phyloP scores from a whole-genome alignment of 2,888 invertebrate genomes.

The Folsomia manolachei region DNA sequence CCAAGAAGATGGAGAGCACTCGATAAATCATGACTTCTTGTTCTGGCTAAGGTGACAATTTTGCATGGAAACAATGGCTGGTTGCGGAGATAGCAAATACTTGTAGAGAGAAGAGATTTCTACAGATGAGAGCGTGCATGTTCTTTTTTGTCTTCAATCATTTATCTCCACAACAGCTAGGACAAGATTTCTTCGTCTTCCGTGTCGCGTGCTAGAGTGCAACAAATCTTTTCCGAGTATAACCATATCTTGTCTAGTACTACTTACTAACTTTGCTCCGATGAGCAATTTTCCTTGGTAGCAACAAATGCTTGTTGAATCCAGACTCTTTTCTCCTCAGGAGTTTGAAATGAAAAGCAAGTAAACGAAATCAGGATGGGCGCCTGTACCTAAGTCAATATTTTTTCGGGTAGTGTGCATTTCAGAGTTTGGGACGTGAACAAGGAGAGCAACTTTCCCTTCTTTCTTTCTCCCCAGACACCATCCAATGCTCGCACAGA shows the following conservation, averaged over 20 bases:
- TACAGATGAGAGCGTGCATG: background rate
- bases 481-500: background rate
- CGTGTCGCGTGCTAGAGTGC: conserved; percentile 44
- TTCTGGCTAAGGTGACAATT: background rate
- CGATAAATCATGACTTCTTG: background rate
- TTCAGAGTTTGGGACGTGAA: conserved; percentile 10
- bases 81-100: background rate
- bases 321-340: conserved; percentile 9
- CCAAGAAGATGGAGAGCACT: background rate
- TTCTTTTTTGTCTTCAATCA: too few species aligned
- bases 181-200: too few species aligned
- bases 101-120: conserved; percentile 5
- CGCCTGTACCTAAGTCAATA: conserved; percentile 9
- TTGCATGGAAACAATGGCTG: background rate
- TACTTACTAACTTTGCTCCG: conserved; percentile 39
- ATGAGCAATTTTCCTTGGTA: conserved; percentile 44
- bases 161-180: too few species aligned
- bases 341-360: background rate
- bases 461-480: background rate
- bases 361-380: conserved; percentile 5
- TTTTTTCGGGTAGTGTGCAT: conserved; percentile 20
- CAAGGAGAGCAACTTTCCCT: background rate
- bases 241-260: background rate
- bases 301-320: conserved; percentile 51
- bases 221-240: conserved; percentile 48